Base-by-base conservation (phyloP, 2,888 invertebrate species). In the Glyphotaelius pellucidus region DNA sequence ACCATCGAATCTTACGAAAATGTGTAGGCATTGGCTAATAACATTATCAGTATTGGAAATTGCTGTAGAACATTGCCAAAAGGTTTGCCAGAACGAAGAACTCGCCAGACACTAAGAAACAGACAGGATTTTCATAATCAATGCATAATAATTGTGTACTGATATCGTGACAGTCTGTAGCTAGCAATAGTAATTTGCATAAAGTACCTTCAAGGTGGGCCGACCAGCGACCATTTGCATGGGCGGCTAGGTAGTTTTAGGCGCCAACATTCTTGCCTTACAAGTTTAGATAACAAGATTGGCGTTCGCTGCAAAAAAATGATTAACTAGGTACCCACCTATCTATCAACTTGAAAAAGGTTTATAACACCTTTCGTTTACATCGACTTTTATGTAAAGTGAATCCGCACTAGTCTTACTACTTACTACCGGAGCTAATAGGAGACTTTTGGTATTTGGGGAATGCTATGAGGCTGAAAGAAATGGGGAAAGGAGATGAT, bases 241-340 rank as follows among this genome's bases (percentile, higher is more conserved):
- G 90, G 90, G 90, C 90, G 90, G 52, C 67, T 90, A 67, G n/a
- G n/a, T n/a, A n/a, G 19, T 19, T 35, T 90, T 90, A 90, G 90
- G 90, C 90, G 90, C 90, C 84, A 90, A 90, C 31, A 90, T 42
- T 90, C 83, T 90, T 84, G 84, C n/a, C n/a, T 12, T 79, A 79
- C 79, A 88, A 79, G 88, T 88, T 79, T 42, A 79, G 88, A 88
- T 80, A 88, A 88, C 88, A 35, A 88, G 32, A 88, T 88, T 88
- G 31, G 88, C 79, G 35, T 67, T 35, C 32, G 35, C 88, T 88
- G 67, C 11, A n/a, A 15, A 86, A 4, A 31, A 4, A 47, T 15
- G 30, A 30, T 3, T 15, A 19, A 12, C 2, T 52, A 86, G 15
- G 32, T 32, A 9, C 15, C 12, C 32, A 15, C 12, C 30, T 31